These are phyloP conservation scores for Cherax destructor DNA, from an alignment of 1,140 invertebrate genomes.

Conservation along the genomic window DNA sequence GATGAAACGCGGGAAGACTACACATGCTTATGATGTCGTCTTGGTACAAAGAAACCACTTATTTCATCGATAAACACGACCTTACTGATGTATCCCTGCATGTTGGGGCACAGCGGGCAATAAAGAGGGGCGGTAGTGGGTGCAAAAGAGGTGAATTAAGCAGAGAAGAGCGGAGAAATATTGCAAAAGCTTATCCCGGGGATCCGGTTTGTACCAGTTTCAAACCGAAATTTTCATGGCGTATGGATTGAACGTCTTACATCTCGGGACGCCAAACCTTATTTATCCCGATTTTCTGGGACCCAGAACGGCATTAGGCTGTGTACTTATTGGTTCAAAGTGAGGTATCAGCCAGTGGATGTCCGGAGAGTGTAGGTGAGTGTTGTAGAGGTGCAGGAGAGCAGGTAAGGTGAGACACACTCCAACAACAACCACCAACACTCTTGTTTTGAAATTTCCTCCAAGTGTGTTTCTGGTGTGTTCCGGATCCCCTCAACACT, in stretches of 20 bases:
- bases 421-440: slow-evolving; percentile 7
- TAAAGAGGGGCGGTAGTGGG: not conserved
- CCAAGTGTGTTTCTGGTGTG: not conserved
- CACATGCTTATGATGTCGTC: slow-evolving; percentile 56
- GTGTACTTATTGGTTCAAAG: slow-evolving; percentile 7
- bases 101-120: not conserved
- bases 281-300: slow-evolving; percentile 38
- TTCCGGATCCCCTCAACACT: not conserved
- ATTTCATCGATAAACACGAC: not conserved
- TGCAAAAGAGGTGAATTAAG: slow-evolving; percentile 1
- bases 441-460: slow-evolving; percentile 32
- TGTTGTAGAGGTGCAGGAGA: not conserved
- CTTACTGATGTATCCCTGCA: not conserved
- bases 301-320: slow-evolving; percentile 11
- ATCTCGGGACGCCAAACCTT: slow-evolving; percentile 10
- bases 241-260: slow-evolving; percentile 61
- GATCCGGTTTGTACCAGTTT: slow-evolving; percentile 71
- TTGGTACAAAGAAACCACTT: slow-evolving; percentile 47
- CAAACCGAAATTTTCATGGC: slow-evolving; percentile 69
- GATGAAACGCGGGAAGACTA: slow-evolving; percentile 64
- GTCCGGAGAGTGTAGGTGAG: slow-evolving; percentile 24
- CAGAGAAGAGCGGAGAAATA: not conserved
- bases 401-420: slow-evolving; percentile 33
- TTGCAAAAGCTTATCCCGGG: not conserved
- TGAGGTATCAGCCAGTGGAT: slow-evolving; percentile 8